These are phyloP conservation scores for Bombus waltoni DNA, from an alignment of 1,140 invertebrate genomes.

Conservation along the genomic window DNA sequence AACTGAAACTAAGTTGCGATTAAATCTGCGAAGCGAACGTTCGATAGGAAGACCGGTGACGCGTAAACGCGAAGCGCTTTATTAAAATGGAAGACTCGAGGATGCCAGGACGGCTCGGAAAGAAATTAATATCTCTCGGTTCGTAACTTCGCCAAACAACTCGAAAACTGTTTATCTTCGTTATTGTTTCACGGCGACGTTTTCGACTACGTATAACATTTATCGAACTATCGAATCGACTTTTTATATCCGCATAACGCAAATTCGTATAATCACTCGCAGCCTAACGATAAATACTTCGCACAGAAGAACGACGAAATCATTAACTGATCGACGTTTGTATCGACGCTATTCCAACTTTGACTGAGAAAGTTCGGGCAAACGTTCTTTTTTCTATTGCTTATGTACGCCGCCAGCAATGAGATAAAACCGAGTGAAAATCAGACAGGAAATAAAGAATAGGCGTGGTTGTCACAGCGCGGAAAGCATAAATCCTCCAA, in stretches of 20 bases:
- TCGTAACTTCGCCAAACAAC: neutral
- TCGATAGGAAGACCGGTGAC: conserved; percentile 6
- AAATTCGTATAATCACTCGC: neutral
- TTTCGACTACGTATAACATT: neutral
- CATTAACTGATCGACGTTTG: neutral
- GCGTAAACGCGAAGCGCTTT: conserved; percentile 32
- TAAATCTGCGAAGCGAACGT: conserved; percentile 42
- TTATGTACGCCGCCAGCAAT: too few relatives aligned
- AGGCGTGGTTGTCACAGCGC: too few relatives aligned
- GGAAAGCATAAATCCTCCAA: neutral
- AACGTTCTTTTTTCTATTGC: neutral
- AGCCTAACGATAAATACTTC: conserved; percentile 51
- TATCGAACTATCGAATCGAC: neutral
- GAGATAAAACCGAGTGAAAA: neutral
- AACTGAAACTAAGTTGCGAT: conserved; percentile 69
- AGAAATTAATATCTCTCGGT: conserved; percentile 25
- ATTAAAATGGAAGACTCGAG: conserved; percentile 29
- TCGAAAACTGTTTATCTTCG: neutral
- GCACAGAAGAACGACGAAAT: too few relatives aligned
- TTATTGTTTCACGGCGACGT: neutral
- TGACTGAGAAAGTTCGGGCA: too few relatives aligned
- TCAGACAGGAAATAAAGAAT: neutral
- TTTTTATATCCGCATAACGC: neutral
- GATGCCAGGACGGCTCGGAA: neutral
- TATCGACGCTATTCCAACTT: neutral